Evolutionary conservation across 2,797 vertebrate genomes (phyloP).

Genomic region (Lacerta agilis): DNA sequence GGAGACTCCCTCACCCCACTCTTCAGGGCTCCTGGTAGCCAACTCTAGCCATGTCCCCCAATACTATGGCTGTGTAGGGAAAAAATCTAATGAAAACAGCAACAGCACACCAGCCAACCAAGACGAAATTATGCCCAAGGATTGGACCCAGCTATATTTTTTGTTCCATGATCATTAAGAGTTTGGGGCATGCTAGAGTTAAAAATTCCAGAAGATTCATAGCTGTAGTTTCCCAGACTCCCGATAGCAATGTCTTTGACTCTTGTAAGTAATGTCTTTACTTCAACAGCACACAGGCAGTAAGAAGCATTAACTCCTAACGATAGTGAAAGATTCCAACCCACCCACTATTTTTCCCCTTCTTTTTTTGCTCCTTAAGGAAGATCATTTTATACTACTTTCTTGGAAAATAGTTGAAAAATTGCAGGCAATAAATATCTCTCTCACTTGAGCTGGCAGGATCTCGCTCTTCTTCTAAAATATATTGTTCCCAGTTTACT

Average conservation of each 20-base stretch:
- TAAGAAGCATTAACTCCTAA: conserved; percentile 45
- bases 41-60: too few relatives aligned
- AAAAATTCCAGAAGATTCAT: conserved; percentile 29
- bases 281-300: conserved; percentile 42
- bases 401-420: conserved; percentile 71
- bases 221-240: conserved; percentile 40
- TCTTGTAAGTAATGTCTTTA: conserved; percentile 55
- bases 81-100: neutral
- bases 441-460: conserved; percentile 69
- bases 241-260: conserved; percentile 5
- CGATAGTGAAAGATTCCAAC: conserved; percentile 35
- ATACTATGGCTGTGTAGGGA: too few relatives aligned
- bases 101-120: neutral
- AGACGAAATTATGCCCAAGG: neutral
- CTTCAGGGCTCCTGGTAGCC: too few relatives aligned
- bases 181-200: neutral
- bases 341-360: conserved; percentile 34
- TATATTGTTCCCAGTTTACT: conserved; percentile 72
- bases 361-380: conserved; percentile 48
- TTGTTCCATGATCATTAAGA: conserved; percentile 4
- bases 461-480: conserved; percentile 69
- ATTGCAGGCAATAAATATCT: conserved; percentile 71
- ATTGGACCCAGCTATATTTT: neutral
- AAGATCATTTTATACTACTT: conserved; percentile 63
- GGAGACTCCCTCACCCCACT: too few relatives aligned